These are phyloP conservation scores for Eristalis arbustorum DNA, from an alignment of 2,888 invertebrate species.

Conservation along the genomic window DNA sequence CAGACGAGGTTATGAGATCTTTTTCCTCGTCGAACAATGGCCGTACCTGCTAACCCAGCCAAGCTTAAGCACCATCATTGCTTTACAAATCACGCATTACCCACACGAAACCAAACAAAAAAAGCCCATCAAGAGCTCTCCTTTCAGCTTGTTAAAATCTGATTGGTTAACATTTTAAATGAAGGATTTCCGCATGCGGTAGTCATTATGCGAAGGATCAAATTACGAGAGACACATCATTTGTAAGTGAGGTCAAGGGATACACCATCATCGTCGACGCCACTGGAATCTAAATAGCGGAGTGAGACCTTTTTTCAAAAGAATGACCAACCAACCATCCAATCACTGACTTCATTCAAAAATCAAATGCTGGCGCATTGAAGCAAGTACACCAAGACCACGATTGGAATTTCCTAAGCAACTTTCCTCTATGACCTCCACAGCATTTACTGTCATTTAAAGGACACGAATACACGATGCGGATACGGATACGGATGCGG, in stretches of 20 bases:
- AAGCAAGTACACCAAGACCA: background rate
- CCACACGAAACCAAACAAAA: background rate
- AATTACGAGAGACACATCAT: background rate
- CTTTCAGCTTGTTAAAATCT: no score
- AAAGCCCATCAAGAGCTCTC: no score
- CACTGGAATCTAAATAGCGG: background rate
- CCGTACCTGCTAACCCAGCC: no score
- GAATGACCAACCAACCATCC: background rate
- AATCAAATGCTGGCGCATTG: background rate
- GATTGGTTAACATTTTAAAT: background rate
- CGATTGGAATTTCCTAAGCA: slow-evolving; percentile 6
- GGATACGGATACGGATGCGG: background rate
- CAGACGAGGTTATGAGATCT: no score
- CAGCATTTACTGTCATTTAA: background rate
- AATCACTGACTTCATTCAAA: background rate
- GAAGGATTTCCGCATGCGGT: background rate
- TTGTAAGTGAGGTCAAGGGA: background rate
- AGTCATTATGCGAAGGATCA: background rate
- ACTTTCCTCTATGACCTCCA: background rate
- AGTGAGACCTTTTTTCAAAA: background rate
- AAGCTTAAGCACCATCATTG: background rate
- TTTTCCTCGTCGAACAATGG: no score
- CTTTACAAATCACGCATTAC: background rate
- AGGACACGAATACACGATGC: background rate
- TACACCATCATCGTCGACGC: background rate